Evolutionary conservation across 2,797 vertebrate genomes (phyloP), one percentile per base, ranked within the genome.

Genomic region (Morus bassanus): DNA sequence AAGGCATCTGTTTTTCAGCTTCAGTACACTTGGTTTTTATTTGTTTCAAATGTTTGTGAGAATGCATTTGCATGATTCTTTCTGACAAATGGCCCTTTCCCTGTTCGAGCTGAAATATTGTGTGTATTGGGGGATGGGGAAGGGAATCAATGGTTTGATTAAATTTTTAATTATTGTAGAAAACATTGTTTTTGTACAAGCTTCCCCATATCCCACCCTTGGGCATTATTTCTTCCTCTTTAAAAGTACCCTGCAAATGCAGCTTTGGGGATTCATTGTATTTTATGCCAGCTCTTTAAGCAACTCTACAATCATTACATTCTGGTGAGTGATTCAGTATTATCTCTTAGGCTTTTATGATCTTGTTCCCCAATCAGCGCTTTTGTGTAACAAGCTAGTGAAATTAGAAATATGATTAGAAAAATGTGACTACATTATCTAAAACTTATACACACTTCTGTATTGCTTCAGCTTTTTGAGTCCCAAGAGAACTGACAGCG

Each of bases 331-430:
- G 72, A 93, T 82, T 96, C 82, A 85, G 91, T 94, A 92, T 94
- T 96, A 96, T 96, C 94, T 96, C 88, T 69, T 51, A 91, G 86
- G 91, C 83, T 97, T 96, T 95, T 89, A 91, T 8, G 63, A 95
- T 95, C 94, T 91, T 95, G 76, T 85, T 98, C 90, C 81, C 96
- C 82, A 90, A 70, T 95, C 96, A 94, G 35, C 9, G 25, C 78
- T 98, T 95, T 97, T 96, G 48, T 96, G 77, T 91, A 96, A 95
- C 76, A 96, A 98, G 90, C 48, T 69, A 63, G 82, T 93, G 83
- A 97, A 98, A 97, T 98, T 98, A 95, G 95, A 93, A 96, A 96
- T 97, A 94, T 96, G 96, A 97, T 96, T 98, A 96, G 96, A 96
- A 95, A 97, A 98, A 97, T 97, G 83, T 97, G 95, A 97, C 93